Base-by-base conservation (phyloP, 2,113 vertebrate species). In the Caranx melampygus region DNA sequence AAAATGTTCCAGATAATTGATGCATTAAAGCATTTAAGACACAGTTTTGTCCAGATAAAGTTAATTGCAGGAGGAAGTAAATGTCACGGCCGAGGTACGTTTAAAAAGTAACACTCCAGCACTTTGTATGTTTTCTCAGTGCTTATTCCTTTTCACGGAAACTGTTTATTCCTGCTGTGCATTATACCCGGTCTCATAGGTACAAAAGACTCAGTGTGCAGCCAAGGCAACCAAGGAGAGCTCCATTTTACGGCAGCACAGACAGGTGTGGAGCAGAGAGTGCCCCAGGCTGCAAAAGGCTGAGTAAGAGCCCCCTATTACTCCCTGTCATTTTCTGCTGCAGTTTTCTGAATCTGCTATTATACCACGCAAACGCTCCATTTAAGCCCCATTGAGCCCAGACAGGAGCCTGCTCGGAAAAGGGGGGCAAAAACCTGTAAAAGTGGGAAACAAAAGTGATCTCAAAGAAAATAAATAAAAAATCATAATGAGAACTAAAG, bases 201-300 rank as follows among this genome's bases (percentile, higher is more conserved):
- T 98, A 84, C 89, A 94, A 92, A 96, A 94, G 89, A 91, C 90
- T 70, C 72, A 94, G 62, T 92, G 92, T 87, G 90, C 94, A 65
- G 96, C 96, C 92, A 97, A 96, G 91, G 78, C 76, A 61, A 95
- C 91, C 78, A 98, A 95, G 92, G 95, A 97, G 61, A 95, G 93
- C 90, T 94, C 85, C 77, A 84, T 97, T 51, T 86, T 97, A 83
- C 96, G 95, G 74, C 97, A 96, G 73, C 98, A 99, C 81, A 94
- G 77, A 35, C 95, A 95, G 86, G 95, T 97, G 83, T 99, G 98
- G 97, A 96, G 94, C 95, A 89, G 91, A 66, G 97, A 97, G 78
- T 89, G 95, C 47, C 90, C 91, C 52, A 94, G 93, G 64, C 94
- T 98, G 61, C 91, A 62, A 49, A 93, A 94, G 87, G 91, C 87